Conservation (phyloP, 92 coral and sea anemone genomes). For the Porites evermanni region DNA sequence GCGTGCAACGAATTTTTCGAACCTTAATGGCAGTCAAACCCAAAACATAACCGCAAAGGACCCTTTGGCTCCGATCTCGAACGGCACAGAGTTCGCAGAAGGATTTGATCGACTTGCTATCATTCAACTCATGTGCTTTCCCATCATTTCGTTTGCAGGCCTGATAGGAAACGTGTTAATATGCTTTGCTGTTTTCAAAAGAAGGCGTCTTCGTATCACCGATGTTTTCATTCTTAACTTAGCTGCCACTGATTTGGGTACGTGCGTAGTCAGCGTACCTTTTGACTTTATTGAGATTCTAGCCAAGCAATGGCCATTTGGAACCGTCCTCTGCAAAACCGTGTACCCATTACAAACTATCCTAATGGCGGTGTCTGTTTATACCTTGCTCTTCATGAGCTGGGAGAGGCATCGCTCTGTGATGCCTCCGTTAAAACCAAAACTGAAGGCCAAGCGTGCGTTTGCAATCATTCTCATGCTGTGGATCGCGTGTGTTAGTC, state of each 20-base stretch:
- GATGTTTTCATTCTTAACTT: conserved; percentile 82
- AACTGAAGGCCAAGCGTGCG: conserved; percentile 68
- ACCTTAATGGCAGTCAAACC: background rate
- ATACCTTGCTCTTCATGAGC: conserved; percentile 85
- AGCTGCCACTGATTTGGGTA: conserved; percentile 76
- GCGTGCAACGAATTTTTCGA: background rate
- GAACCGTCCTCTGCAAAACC: conserved; percentile 65
- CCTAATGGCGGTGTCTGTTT: conserved; percentile 80
- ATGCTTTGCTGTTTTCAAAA: conserved; percentile 76
- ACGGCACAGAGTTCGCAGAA: background rate
- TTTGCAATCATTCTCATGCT: conserved; percentile 48
- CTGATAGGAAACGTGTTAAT: conserved; percentile 78
- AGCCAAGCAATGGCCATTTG: conserved; percentile 77
- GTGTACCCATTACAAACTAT: conserved; percentile 65
- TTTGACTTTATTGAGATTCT: conserved; percentile 80
- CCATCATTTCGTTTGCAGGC: conserved; percentile 77
- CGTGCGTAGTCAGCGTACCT: conserved; percentile 74
- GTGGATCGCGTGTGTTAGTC: conserved; percentile 67
- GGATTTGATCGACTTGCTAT: conserved; percentile 44
- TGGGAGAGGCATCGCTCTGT: conserved; percentile 82
- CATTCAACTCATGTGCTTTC: conserved; percentile 79
- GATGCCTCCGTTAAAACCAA: conserved; percentile 80
- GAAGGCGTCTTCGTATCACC: conserved; percentile 78
- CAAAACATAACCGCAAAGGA: conserved; percentile 3
- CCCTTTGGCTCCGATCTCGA: background rate